A percentile compares a stretch with the other conserved stretches of the same genome.
Conservation (phyloP, 2,888 invertebrate species). For the Vannuccia rotundouncinata region DNA sequence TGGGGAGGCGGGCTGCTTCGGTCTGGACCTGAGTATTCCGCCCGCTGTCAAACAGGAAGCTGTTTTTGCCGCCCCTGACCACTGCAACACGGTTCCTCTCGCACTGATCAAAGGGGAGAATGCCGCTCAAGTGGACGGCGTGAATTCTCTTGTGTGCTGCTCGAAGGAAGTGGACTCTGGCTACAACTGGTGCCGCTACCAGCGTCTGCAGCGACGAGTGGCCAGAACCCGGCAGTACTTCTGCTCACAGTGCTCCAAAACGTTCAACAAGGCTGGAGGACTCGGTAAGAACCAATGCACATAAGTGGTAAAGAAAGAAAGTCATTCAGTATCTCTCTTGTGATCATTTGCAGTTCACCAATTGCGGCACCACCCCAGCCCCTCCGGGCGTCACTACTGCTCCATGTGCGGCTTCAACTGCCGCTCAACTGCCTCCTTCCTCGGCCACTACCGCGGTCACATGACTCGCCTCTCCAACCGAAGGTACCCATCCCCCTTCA, state of each 20-base stretch:
- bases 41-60: background rate
- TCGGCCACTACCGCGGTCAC: background rate
- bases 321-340: background rate
- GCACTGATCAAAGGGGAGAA: no score
- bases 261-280: background rate
- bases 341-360: background rate
- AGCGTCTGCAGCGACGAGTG: background rate
- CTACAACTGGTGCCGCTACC: background rate
- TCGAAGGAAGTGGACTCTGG: no score
- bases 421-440: background rate
- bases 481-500: no score
- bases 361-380: background rate
- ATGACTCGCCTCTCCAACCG: background rate
- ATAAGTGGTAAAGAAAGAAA: no score
- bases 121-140: no score
- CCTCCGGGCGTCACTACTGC: background rate
- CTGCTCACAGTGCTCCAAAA: background rate
- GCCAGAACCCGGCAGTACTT: background rate
- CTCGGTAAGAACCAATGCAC: background rate
- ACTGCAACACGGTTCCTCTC: background rate
- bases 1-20: background rate
- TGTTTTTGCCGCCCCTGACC: background rate
- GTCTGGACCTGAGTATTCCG: background rate
- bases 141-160: no score
- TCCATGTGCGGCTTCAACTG: background rate